Base-by-base conservation (phyloP, 2,888 invertebrate genomes). In the Lasioglossum calceatum region DNA sequence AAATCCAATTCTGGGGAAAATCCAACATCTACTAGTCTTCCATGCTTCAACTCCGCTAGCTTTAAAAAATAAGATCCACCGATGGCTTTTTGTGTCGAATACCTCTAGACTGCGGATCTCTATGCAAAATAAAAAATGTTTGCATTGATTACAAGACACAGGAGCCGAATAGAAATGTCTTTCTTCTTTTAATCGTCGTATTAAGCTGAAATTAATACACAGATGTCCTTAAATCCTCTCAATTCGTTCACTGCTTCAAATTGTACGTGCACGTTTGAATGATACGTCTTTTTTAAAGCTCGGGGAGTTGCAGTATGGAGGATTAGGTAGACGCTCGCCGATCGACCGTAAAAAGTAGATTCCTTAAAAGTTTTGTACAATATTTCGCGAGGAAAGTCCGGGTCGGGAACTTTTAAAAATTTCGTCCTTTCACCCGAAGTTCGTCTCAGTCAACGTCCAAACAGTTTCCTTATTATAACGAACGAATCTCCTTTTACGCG, bases 401-500 rank as follows among this genome's bases (percentile, higher is more conserved):
- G 36, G 3, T 8, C 70, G 23, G 70, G 39, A 70, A 70, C 23
- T 32, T 16, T 70, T 39, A 23, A 70, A 84, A 81, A 81, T 74
- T 73, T 80, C 64, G 64, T 42, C 39, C 70, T 44, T 44, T 44
- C 39, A n/a, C 44, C 23, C 42, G 27, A 44, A 44, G 42, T 27
- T 72, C 71, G 42, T 72, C 58, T 42, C 44, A 42, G 84, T 67
- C 71, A 70, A 75, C 79, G 79, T 74, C 61, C 58, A 47, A 77
- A 71, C 47, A 16, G 71, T 50, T 47, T n/a, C 74, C 81, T 64
- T 77, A 77, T 79, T 81, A 81, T 79, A 79, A 80, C 75, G 80
- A 80, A 76, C 72, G 86, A 73, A 79, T 84, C 83, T 83, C 79
- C 47, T 85, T 79, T 82, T 77, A 54, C 76, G 81, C 77, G 85